A percentile compares a stretch with the other conserved stretches of the same genome.
Evolutionary conservation across 2,888 invertebrate species (phyloP).

Genomic region (Pharmacophagus antenor): DNA sequence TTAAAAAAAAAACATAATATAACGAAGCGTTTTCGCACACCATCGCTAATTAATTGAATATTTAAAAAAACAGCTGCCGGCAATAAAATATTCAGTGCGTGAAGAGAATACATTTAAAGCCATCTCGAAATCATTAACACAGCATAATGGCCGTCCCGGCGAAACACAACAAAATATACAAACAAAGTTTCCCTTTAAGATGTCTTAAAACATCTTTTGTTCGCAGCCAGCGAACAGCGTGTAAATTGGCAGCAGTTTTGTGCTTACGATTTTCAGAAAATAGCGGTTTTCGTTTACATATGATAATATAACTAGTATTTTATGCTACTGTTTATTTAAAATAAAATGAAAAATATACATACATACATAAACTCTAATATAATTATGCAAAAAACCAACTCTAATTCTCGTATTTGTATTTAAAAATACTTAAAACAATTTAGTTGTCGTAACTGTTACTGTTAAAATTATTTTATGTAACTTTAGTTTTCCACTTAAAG

Average conservation of each 20-base stretch:
- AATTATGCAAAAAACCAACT: too few species aligned
- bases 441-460: too few species aligned
- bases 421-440: too few species aligned
- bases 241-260: constrained; percentile 71
- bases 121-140: constrained; percentile 53
- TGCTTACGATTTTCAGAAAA: constrained; percentile 45
- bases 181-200: constrained; percentile 60
- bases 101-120: constrained; percentile 36
- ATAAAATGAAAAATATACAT: too few species aligned
- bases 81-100: constrained; percentile 42
- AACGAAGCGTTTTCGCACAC: constrained; percentile 48
- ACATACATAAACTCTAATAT: too few species aligned
- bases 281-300: constrained; percentile 45
- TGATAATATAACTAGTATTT: constrained; percentile 32
- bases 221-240: constrained; percentile 52
- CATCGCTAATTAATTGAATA: constrained; percentile 64
- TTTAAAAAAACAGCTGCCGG: constrained; percentile 43
- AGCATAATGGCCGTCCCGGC: constrained; percentile 50
- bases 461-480: too few species aligned
- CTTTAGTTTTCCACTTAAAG: too few species aligned
- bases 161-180: constrained; percentile 53
- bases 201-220: constrained; percentile 63
- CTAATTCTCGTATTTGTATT: too few species aligned
- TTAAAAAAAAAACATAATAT: constrained; percentile 34
- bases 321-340: too few species aligned